Base-by-base conservation (phyloP, 1,140 invertebrate genomes). In the Cataglyphis hispanica region DNA sequence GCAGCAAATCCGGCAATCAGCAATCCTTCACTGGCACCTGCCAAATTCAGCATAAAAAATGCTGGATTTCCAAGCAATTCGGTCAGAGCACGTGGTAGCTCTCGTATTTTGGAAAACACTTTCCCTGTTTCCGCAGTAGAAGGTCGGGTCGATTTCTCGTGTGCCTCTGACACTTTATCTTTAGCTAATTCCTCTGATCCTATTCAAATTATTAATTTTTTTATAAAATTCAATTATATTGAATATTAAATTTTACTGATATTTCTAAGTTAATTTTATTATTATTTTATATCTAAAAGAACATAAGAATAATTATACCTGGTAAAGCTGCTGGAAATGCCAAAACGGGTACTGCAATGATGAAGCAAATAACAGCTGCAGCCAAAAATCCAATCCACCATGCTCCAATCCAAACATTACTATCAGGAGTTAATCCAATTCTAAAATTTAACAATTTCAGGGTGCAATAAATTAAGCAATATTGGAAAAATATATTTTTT, bases 351-450 rank as follows among this genome's bases (percentile, higher is more conserved):
- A 98, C 91, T 0, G 97, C 96, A 4, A 98, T 95, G 0, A 97
- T 89, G 16, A 98, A 93, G 88, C 97, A 97, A 13, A 97, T 91
- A 0, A 96, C 19, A 0, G 96, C 97, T 0, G 96, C 96, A 0
- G 97, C 94, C 5, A 98, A 93, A 91, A 98, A 98, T 6, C 98
- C 97, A 43, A 98, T 95, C 98, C 98, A 98, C 98, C 98, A 98
- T 34, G 97, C 97, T 10, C 98, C 98, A 61, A 98, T 96, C 98
- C 98, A 98, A 0, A 97, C 96, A 31, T 97, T 97, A 92, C 97
- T 98, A 27, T 96, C 95, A 0, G 97, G 96, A 6, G 96, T 97
- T 72, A 97, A 93, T n/a, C 97, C 97, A 27, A 97, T 92, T 86
- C 97, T 97, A 93, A 67, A 89, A 87, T 63, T 60, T 11, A n/a